Evolutionary conservation across 2,113 vertebrate genomes (phyloP), one percentile per base, ranked within the genome.

Genomic region (Oncorhynchus mykiss): DNA sequence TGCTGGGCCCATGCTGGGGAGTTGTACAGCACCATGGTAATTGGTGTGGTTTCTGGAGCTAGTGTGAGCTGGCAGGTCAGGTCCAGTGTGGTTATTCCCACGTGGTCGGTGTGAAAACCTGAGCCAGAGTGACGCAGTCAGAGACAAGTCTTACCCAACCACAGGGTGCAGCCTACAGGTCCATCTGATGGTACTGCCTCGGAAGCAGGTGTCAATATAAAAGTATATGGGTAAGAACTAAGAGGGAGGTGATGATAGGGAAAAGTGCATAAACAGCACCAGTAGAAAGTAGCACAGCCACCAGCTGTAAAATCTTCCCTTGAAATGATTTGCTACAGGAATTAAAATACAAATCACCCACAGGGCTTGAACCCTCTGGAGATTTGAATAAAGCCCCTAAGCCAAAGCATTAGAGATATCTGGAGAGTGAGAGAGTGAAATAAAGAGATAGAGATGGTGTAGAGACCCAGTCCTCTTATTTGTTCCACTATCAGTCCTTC

Each of bases 11-110:
- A 70, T 34, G 5, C 24, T 67, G 25, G 65, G 14, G 12, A 67
- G 8, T 29, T 13, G n/a, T 76, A 45, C 64, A 67, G 57, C 67
- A 48, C 20, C 67, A 27, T 48, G 59, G 31, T 75, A 31, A 70
- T 31, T 73, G 77, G 22, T 70, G 39, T 74, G 51, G 60, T 71
- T 49, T 79, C 51, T 74, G 31, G 16, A 71, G 51, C 39, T 77
- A 27, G 65, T 27, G 25, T 67, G 71, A 74, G 39, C 20, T 65
- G n/a, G 45, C 9, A 22, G 48, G 31, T 51, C 34, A 73, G 67
- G 76, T 72, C 24, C 65, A 14, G 11, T 24, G 25, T 67, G 65
- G 65, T 67, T 27, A 14, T 67, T 14, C 25, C 16, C 18, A 11
- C 3, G 24, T 25, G 65, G 24, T 14, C 25, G 25, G 22, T 67